These are phyloP conservation scores for Hephaestus fuliginosus DNA, from an alignment of 2,797 vertebrate genomes.

Conservation along the genomic window DNA sequence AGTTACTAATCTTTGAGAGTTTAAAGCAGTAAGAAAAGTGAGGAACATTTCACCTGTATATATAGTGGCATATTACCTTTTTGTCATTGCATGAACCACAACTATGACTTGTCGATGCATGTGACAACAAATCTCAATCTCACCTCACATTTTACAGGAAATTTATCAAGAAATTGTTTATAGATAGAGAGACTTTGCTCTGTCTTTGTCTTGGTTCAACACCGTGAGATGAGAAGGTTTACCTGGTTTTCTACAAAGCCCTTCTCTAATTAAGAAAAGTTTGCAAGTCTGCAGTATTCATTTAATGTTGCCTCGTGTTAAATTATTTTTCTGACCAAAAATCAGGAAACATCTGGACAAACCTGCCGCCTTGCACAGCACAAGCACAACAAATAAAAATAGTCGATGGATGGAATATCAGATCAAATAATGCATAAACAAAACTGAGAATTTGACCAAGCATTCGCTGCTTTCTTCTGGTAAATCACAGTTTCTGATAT, in stretches of 20 bases:
- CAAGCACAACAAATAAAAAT: not conserved
- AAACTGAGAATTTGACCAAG: not conserved
- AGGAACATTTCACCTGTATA: not conserved
- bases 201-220: not conserved
- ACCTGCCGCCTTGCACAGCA: not conserved
- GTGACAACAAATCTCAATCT: not conserved
- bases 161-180: not conserved
- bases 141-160: not conserved
- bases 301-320: not conserved
- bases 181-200: not conserved
- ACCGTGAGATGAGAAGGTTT: not conserved
- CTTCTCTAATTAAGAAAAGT: not conserved
- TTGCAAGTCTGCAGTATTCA: not conserved
- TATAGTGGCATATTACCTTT: not conserved
- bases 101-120: not conserved
- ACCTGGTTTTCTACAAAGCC: not conserved
- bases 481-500: not conserved
- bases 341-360: slow-evolving; percentile 3
- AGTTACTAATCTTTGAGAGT: not conserved
- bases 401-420: not conserved
- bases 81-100: not conserved
- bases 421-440: not conserved
- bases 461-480: not conserved
- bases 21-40: not conserved
- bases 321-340: not conserved